Percentiles rank a stretch among this genome's conserved stretches.
These are phyloP conservation scores for Psilanteris sp. DNA, from an alignment of 1,140 invertebrate genomes.

Conservation along the genomic window DNA sequence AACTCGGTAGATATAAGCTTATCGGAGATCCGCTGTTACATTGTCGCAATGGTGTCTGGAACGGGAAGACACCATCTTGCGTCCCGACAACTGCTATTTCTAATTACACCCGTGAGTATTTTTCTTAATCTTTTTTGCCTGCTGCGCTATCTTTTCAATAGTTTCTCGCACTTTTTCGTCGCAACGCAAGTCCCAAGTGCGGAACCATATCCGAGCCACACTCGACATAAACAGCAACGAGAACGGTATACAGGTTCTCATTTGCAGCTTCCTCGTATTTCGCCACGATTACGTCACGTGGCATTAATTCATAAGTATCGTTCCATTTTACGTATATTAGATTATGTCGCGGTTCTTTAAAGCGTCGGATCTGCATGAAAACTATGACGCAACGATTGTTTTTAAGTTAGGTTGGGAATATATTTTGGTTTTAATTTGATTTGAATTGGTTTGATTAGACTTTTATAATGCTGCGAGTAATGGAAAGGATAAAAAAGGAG, in stretches of 20 bases:
- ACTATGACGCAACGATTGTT: too few relatives aligned
- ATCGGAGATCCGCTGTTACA: constrained; percentile 84
- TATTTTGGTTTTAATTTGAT: too few relatives aligned
- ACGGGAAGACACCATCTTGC: constrained; percentile 86
- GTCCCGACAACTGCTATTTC: constrained; percentile 89
- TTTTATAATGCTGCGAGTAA: too few relatives aligned
- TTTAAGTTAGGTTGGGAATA: too few relatives aligned
- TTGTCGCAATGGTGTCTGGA: constrained; percentile 90
- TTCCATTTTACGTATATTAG: too few relatives aligned
- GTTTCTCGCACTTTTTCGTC: constrained; percentile 17
- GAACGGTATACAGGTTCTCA: constrained; percentile 41
- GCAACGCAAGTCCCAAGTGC: constrained; percentile 23
- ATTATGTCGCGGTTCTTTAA: too few relatives aligned
- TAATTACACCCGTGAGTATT: constrained; percentile 87
- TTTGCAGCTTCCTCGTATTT: constrained; percentile 29
- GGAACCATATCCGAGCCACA: constrained; percentile 18
- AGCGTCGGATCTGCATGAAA: too few relatives aligned
- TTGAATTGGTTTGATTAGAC: too few relatives aligned
- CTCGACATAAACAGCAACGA: constrained; percentile 26
- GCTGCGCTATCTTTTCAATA: constrained; percentile 34
- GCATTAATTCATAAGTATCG: constrained; percentile 31
- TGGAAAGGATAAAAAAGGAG: too few relatives aligned
- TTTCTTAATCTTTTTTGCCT: constrained; percentile 42
- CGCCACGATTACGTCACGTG: constrained; percentile 38
- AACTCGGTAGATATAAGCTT: constrained; percentile 90